Evolutionary conservation across 2,888 invertebrate species (phyloP).

Genomic region (Tolmerus cingulatus): DNA sequence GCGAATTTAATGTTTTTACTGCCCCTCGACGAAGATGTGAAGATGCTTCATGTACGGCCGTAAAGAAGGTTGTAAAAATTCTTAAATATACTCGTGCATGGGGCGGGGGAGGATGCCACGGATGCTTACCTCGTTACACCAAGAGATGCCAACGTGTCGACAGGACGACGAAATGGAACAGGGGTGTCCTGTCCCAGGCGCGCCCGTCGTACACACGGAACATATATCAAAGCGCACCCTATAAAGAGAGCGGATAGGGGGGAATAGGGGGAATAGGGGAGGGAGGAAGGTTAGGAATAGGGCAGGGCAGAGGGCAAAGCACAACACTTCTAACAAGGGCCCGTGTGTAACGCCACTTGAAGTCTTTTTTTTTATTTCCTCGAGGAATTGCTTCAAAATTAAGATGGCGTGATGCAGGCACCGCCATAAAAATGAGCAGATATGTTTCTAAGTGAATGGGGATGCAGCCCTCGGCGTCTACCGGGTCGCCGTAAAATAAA

Average conservation of each 20-base stretch:
- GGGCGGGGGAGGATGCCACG: not conserved
- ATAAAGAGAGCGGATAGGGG: not conserved
- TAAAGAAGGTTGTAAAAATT: slow-evolving; percentile 28
- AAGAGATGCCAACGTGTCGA: not conserved
- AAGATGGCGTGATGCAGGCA: slow-evolving; percentile 18
- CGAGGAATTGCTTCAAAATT: slow-evolving; percentile 15
- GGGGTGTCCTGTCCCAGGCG: not conserved
- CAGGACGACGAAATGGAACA: not conserved
- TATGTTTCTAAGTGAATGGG: slow-evolving; percentile 2
- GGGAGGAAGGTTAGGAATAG: not conserved
- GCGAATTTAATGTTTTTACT: slow-evolving; percentile 9
- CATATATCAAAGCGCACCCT: not conserved
- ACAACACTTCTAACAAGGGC: not conserved
- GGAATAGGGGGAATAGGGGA: no score
- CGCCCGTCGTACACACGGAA: not conserved
- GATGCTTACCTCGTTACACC: not conserved
- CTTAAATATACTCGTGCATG: slow-evolving; percentile 19
- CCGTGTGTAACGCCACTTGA: not conserved
- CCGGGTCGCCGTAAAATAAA: slow-evolving; percentile 1
- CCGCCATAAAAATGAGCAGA: slow-evolving; percentile 29
- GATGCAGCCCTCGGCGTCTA: not conserved
- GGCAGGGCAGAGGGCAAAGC: not conserved
- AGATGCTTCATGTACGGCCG: slow-evolving; percentile 9
- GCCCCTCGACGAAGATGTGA: not conserved
- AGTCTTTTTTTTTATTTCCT: slow-evolving; percentile 10